Base-by-base conservation (phyloP, 2,888 invertebrate species). In the Lasius fuliginosus region DNA sequence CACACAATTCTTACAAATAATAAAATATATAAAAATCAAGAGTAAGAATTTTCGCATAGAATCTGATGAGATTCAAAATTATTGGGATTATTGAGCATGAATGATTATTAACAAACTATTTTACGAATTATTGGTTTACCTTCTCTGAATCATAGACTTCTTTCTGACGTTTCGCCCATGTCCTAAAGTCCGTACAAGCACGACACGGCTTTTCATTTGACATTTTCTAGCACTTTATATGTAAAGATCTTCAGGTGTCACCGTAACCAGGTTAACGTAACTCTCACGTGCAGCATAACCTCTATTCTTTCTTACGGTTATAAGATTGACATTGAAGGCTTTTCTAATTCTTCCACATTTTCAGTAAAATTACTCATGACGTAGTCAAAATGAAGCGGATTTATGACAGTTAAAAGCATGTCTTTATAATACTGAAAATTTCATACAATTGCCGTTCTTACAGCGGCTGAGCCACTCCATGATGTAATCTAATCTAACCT, bases 151-250 rank as follows among this genome's bases (percentile, higher is more conserved):
- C 92, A 76, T 93, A 95, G 27, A 95, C 93, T 88, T 95, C 94
- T 81, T 95, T 96, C 91, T 97, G 97, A 87, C 95, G 95, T 91
- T 97, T 97, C 0, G 97, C 96, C 97, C 97, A 97, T 8, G 96
- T 96, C 93, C 96, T 97, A 90, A 97, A 97, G 94, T 97, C 97
- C 12, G 96, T 96, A 92, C 97, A 97, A 0, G 97, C 96, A 90
- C 97, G 96, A 90, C 97, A 97, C 40, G 97, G 97, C 87, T 95
- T 95, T 74, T 94, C 94, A 15, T 92, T 86, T 67, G 92, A 93
- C 93, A 93, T 93, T 79, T 82, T 85, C 40, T 23, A 33, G 11
- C 30, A 62, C 3, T 27, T 18, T 12, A n/a, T 42, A 8, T 27
- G n/a, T 33, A 27, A 69, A 71, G 27, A 60, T 46, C 11, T 40